Base-by-base conservation (phyloP, 1,140 invertebrate species). In the Pseudomyrmex concolor region DNA sequence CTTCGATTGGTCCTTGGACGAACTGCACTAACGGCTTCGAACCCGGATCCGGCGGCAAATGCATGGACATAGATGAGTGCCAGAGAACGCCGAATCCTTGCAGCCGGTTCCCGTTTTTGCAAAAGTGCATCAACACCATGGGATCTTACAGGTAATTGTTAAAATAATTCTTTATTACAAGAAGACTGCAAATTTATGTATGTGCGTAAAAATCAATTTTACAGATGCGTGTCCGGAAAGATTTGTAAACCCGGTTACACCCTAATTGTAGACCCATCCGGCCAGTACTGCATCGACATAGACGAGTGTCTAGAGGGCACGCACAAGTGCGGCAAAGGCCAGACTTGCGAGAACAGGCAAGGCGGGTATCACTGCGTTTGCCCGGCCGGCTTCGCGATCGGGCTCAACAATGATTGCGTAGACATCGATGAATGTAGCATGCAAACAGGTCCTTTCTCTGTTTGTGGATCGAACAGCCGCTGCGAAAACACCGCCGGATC, bases 351-450 rank as follows among this genome's bases (percentile, higher is more conserved):
- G 62, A 98, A 98, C 92, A 94, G 96, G 4, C 94, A 94, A 2
- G 97, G 97, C 13, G 96, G 96, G 2, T 98, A 97, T 89, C 94
- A 96, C 0, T 98, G 97, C 88, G 93, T 95, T 51, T 98, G 97
- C 91, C 96, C 96, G 0, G 83, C 91, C 0, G 97, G 92, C 74
- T 94, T 92, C 19, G 81, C 91, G 0, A 62, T 64, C 8, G 83
- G 86, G 12, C 86, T 87, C 0, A 89, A 91, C 50, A 90, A 90
- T 9, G 88, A 95, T 8, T 96, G 96, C 84, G 90, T 95, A 43
- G 96, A 97, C 90, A 93, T 97, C 13, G 95, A 97, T 89, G 96
- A 97, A 90, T 97, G 96, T 85, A 90, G 91, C 13, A 78, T 94
- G 8, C 95, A 94, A 77, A 86, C 13, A 84, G 80, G 34, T 34